Percentiles rank a stretch among this genome's conserved stretches.
phyloP scores from a whole-genome alignment of 2,797 vertebrate genomes.

The Sphenodon punctatus region DNA sequence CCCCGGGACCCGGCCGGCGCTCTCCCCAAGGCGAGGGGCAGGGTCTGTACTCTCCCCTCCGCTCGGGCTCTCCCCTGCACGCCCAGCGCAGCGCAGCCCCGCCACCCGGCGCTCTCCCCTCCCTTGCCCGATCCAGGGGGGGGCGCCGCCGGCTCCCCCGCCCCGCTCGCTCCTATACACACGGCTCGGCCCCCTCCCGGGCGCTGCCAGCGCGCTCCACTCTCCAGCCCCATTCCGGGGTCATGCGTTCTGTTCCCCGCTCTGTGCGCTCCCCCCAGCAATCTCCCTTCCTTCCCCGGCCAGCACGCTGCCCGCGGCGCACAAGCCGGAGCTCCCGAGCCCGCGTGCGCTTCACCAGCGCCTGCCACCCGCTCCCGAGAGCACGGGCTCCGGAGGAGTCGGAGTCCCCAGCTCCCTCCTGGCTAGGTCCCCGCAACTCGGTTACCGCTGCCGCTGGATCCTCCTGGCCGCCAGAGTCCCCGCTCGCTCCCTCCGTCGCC shows the following conservation, averaged over 20 bases:
- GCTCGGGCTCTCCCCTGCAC: neutral
- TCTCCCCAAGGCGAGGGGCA: neutral
- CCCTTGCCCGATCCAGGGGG: neutral
- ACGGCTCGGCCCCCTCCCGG: neutral
- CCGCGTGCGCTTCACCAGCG: neutral
- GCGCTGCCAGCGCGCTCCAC: neutral
- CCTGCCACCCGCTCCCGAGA: neutral
- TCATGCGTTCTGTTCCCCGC: neutral
- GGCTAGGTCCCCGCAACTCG: neutral
- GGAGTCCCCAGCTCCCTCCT: neutral
- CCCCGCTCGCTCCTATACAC: neutral
- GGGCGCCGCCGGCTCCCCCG: neutral
- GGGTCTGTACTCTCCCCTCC: neutral
- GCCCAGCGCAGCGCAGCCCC: neutral
- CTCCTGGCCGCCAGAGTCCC: slow-evolving; percentile 79
- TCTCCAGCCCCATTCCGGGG: neutral
- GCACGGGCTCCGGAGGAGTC: neutral
- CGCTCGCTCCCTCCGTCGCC: slow-evolving; percentile 93
- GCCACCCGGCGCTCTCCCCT: neutral
- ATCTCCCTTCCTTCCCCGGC: neutral
- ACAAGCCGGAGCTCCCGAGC: neutral
- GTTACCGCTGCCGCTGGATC: slow-evolving; percentile 65
- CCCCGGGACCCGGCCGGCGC: neutral
- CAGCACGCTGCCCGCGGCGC: neutral
- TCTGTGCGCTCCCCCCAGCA: neutral